These are phyloP conservation scores for Myzus persicae DNA, from an alignment of 1,140 invertebrate species.

Conservation along the genomic window DNA sequence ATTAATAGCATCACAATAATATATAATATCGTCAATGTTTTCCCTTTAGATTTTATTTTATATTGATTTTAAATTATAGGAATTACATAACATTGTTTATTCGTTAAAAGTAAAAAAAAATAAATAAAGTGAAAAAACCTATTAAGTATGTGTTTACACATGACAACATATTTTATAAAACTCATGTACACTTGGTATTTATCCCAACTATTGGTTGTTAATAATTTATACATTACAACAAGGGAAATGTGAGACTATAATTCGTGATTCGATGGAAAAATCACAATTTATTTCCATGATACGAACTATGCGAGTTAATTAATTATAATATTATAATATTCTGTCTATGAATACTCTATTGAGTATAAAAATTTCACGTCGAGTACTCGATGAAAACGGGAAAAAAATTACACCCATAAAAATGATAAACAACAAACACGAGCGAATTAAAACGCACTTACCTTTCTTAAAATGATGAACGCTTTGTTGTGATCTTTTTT, in stretches of 20 bases:
- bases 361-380: no score
- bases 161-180: neutral
- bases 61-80: neutral
- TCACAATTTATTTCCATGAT: neutral
- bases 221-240: no score
- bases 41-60: neutral
- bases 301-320: neutral
- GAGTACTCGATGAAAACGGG: neutral
- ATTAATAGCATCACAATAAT: no score
- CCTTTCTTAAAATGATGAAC: neutral
- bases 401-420: neutral
- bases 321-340: neutral
- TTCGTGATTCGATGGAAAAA: neutral
- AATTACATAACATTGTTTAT: neutral
- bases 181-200: neutral
- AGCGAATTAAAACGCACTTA: neutral
- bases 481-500: conserved; percentile 39
- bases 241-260: neutral
- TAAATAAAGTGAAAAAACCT: no score
- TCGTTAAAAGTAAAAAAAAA: neutral
- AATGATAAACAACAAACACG: neutral
- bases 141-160: neutral
- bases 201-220: neutral
- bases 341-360: no score
- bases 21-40: neutral